Evolutionary conservation across 2,888 invertebrate genomes (phyloP).

Genomic region (Drepanosiphum platanoidis): DNA sequence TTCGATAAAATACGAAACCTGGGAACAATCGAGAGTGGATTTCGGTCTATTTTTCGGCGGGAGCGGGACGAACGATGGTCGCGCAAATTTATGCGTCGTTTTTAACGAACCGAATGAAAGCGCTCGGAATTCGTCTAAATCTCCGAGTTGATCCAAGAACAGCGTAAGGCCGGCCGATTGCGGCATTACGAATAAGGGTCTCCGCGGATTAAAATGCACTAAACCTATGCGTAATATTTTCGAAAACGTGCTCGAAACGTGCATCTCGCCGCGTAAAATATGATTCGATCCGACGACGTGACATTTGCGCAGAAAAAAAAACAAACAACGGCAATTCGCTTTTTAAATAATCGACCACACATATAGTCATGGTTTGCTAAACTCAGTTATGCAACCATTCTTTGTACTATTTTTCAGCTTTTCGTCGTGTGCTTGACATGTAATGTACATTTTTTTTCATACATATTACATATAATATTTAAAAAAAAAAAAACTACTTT

Average conservation of each 20-base stretch:
- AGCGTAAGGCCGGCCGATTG: no score
- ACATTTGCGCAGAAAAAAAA: neutral
- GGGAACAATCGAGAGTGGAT: no score
- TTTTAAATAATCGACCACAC: constrained; percentile 35
- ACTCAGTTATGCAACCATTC: constrained; percentile 52
- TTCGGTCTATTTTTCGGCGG: no score
- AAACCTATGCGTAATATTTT: neutral
- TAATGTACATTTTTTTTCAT: constrained; percentile 43
- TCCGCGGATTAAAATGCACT: no score
- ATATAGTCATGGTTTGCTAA: constrained; percentile 62
- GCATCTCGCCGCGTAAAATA: neutral
- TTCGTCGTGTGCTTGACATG: constrained; percentile 61
- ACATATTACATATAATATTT: constrained; percentile 21
- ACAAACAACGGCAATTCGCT: constrained; percentile 41
- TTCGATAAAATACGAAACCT: no score
- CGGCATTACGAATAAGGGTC: no score
- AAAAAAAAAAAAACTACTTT: constrained; percentile 34
- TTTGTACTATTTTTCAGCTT: constrained; percentile 54
- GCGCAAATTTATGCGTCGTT: no score
- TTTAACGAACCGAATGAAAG: no score
- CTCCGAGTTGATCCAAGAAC: no score
- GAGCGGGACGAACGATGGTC: no score
- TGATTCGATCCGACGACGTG: neutral
- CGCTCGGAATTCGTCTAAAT: no score
- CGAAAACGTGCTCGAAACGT: neutral